Percentiles rank a stretch among this genome's conserved stretches.
These are phyloP conservation scores for Agrenia bidenticulata DNA, from an alignment of 2,888 invertebrate genomes.

Conservation along the genomic window DNA sequence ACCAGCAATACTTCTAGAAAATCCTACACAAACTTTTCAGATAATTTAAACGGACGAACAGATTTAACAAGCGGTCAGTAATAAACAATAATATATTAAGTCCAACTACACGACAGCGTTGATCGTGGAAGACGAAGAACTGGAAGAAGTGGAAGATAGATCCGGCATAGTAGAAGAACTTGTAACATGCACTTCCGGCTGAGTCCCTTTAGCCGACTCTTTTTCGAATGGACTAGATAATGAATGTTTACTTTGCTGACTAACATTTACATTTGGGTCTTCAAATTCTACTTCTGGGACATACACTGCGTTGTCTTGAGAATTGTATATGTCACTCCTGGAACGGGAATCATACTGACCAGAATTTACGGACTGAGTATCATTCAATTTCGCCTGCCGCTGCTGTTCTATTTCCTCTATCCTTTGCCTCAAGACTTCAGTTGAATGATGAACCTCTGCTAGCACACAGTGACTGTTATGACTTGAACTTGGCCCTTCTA, in stretches of 20 bases:
- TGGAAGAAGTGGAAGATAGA: too few species aligned
- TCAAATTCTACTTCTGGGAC: conserved; percentile 17
- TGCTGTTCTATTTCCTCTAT: conserved; percentile 19
- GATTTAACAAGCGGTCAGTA: too few species aligned
- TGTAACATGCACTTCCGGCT: too few species aligned
- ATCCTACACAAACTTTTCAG: too few species aligned
- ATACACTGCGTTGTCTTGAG: conserved; percentile 24
- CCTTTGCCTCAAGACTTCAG: conserved; percentile 27
- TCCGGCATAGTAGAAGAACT: too few species aligned
- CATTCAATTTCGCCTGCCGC: conserved; percentile 8
- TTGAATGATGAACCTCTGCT: conserved; percentile 44
- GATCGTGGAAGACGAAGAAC: too few species aligned
- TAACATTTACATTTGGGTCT: background rate
- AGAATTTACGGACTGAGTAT: background rate
- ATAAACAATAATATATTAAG: too few species aligned
- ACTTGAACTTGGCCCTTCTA: conserved; percentile 20
- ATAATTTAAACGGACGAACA: too few species aligned
- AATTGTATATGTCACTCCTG: background rate
- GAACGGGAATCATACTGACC: background rate
- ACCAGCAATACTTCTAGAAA: too few species aligned
- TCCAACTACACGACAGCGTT: too few species aligned
- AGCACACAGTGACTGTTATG: conserved; percentile 32
- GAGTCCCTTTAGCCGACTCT: background rate
- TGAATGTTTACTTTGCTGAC: background rate
- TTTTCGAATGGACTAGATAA: conserved; percentile 3